Evolutionary conservation across 2,113 vertebrate species (phyloP).

Genomic region (Forbesichthys agassizii): DNA sequence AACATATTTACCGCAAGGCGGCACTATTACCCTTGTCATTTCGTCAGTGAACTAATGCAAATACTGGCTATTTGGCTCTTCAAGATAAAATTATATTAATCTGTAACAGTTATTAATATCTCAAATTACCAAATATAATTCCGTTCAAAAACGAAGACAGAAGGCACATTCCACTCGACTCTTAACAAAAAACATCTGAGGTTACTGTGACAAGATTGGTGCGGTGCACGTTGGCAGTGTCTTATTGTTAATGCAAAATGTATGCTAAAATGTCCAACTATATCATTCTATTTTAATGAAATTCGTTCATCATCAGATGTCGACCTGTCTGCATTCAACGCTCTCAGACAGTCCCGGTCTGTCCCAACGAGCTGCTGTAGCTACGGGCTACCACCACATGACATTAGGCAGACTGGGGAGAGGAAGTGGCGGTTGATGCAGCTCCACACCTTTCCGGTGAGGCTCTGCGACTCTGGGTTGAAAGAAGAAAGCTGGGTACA

Average conservation of each 20-base stretch:
- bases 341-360: constrained; percentile 18
- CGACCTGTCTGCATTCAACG: too few relatives aligned
- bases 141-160: too few relatives aligned
- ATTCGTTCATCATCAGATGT: too few relatives aligned
- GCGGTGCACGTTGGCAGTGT: too few relatives aligned
- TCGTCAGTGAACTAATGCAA: not conserved
- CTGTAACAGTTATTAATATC: not conserved
- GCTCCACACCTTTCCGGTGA: constrained; percentile 82
- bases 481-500: constrained; percentile 58
- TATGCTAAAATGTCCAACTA: too few relatives aligned
- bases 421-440: constrained; percentile 74
- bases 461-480: constrained; percentile 63
- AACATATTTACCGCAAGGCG: constrained; percentile 32
- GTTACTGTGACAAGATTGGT: too few relatives aligned
- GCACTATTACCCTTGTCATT: constrained; percentile 15
- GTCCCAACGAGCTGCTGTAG: not conserved
- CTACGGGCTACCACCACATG: not conserved
- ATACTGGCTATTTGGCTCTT: not conserved
- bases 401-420: constrained; percentile 29
- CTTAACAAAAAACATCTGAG: too few relatives aligned
- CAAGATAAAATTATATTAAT: not conserved
- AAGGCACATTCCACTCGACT: not conserved
- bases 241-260: too few relatives aligned
- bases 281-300: too few relatives aligned
- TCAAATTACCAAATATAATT: too few relatives aligned